These are phyloP conservation scores for Gymnorhina tibicen DNA, from an alignment of 2,113 vertebrate genomes.

Conservation along the genomic window DNA sequence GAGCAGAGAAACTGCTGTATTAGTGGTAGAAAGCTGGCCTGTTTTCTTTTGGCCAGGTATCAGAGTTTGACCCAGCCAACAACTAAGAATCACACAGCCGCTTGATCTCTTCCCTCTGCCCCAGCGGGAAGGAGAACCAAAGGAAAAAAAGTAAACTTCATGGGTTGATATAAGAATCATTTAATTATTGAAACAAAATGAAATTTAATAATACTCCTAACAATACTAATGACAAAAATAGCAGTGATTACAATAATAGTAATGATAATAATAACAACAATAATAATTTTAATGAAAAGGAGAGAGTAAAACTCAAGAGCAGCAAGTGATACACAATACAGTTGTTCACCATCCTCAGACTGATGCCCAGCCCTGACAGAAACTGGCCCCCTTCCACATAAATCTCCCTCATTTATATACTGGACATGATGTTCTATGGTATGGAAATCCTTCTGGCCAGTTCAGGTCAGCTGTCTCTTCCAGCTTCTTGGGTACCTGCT, in stretches of 20 bases:
- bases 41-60: neutral
- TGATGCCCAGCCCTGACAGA: neutral
- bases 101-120: neutral
- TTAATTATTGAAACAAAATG: neutral
- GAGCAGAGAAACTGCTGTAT: neutral
- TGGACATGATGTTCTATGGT: neutral
- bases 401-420: neutral
- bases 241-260: neutral
- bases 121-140: neutral
- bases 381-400: neutral
- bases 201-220: neutral
- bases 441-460: neutral
- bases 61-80: neutral
- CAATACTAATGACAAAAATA: neutral
- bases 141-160: neutral
- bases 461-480: neutral
- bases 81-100: neutral
- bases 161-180: neutral
- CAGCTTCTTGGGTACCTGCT: neutral
- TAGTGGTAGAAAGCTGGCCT: neutral
- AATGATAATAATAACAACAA: neutral
- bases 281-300: neutral
- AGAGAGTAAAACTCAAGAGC: neutral
- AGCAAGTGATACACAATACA: neutral
- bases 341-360: neutral